Evolutionary conservation across 2,888 invertebrate species (phyloP).

Genomic region (Drosophila silvestris): DNA sequence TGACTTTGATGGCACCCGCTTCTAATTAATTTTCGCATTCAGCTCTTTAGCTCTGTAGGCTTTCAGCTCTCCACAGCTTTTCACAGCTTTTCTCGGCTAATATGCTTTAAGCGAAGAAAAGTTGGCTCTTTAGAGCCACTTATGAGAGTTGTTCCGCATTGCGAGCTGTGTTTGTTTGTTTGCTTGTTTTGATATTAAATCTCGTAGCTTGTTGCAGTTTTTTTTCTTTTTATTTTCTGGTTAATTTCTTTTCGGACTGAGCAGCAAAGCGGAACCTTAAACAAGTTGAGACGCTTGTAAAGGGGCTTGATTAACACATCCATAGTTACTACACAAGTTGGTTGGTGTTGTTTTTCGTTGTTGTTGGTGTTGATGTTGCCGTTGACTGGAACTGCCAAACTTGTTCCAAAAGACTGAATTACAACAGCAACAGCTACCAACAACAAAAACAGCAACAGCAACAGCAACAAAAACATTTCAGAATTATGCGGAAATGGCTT

Average conservation of each 20-base stretch:
- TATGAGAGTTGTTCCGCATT: slow-evolving; percentile 62
- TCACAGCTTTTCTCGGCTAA: slow-evolving; percentile 54
- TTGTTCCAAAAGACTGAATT: slow-evolving; percentile 60
- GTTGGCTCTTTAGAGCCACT: slow-evolving; percentile 31
- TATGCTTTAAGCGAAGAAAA: slow-evolving; percentile 54
- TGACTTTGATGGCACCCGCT: slow-evolving; percentile 64
- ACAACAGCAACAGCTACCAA: slow-evolving; percentile 8
- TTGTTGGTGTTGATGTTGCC: slow-evolving; percentile 22
- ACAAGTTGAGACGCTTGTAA: slow-evolving; percentile 50
- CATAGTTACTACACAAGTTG: slow-evolving; percentile 31
- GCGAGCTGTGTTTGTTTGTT: slow-evolving; percentile 38
- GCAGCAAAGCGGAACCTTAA: slow-evolving; percentile 74
- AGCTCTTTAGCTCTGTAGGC: slow-evolving; percentile 39
- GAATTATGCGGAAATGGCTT: slow-evolving; percentile 78
- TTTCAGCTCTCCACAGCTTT: slow-evolving; percentile 36
- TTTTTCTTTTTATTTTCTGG: slow-evolving; percentile 15
- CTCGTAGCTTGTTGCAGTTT: slow-evolving; percentile 50
- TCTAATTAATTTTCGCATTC: slow-evolving; percentile 70
- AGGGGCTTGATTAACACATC: slow-evolving; percentile 73
- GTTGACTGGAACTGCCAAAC: slow-evolving; percentile 51
- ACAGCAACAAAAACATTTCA: slow-evolving; percentile 37
- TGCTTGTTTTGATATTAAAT: slow-evolving; percentile 11
- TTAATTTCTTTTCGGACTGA: slow-evolving; percentile 33
- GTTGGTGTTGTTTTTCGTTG: slow-evolving; percentile 19
- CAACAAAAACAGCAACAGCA: slow-evolving; percentile 11